Percentiles rank a stretch among this genome's conserved stretches.
These are phyloP conservation scores for Macropis europaea DNA, from an alignment of 2,888 invertebrate genomes.

Conservation along the genomic window DNA sequence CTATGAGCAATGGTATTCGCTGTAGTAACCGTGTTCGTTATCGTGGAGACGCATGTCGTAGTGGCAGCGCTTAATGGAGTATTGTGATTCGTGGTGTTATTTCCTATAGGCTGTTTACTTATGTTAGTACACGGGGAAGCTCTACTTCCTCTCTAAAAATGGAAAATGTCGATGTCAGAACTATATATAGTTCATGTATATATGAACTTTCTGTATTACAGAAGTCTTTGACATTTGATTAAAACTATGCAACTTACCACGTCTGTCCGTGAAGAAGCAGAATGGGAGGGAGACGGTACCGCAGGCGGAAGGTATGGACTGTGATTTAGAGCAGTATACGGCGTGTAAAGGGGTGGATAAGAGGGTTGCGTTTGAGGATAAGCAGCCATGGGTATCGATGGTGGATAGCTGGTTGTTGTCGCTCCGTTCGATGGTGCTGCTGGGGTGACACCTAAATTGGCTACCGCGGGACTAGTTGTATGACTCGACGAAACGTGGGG, in stretches of 20 bases:
- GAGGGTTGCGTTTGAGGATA: slow-evolving; percentile 80
- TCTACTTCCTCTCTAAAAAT: slow-evolving; percentile 75
- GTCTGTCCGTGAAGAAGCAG: slow-evolving; percentile 84
- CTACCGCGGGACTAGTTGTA: slow-evolving; percentile 79
- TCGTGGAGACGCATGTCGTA: slow-evolving; percentile 78
- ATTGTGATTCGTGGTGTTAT: slow-evolving; percentile 66
- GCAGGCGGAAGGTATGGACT: slow-evolving; percentile 86
- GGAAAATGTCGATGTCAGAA: not conserved
- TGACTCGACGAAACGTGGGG: slow-evolving; percentile 79
- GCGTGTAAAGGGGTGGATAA: slow-evolving; percentile 88
- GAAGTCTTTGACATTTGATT: no score
- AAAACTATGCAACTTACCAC: slow-evolving; percentile 80
- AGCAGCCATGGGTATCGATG: slow-evolving; percentile 77
- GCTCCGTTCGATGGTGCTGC: slow-evolving; percentile 81
- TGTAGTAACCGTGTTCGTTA: slow-evolving; percentile 79
- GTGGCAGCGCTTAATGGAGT: slow-evolving; percentile 77
- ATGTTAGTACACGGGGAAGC: slow-evolving; percentile 77
- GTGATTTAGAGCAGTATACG: slow-evolving; percentile 87
- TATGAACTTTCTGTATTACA: no score
- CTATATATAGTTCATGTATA: no score
- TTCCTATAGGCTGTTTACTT: slow-evolving; percentile 73
- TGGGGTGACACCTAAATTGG: slow-evolving; percentile 82
- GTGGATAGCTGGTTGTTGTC: slow-evolving; percentile 76
- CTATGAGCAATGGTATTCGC: slow-evolving; percentile 80
- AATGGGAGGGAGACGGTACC: slow-evolving; percentile 82